Base-by-base conservation (phyloP, 1,140 invertebrate genomes). In the Dryas iulia region DNA sequence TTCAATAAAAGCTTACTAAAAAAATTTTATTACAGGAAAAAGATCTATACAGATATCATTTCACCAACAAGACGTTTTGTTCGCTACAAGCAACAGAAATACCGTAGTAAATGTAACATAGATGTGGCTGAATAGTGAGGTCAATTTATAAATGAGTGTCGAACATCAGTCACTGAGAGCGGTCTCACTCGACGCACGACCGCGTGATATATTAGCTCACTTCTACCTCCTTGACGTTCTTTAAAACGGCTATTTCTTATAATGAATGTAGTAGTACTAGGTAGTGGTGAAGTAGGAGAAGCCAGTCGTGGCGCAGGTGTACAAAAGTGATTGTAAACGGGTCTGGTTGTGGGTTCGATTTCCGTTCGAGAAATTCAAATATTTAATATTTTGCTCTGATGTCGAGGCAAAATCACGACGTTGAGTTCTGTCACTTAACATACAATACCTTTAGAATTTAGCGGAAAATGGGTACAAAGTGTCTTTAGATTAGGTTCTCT, bases 81-180 rank as follows among this genome's bases (percentile, higher is more conserved):
- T 25, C 12, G 11, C 21, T 25, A 25, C 53, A 26, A n/a, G 53
- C 25, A 56, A 56, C n/a, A 56, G 53, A 25, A 21, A 56, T 56
- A 56, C 3, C 24, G n/a, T 8, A 26, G 24, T 56, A 56, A 56
- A 56, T n/a, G 24, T 56, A 8, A 56, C 21, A 26, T 56, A 12
- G 18, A 25, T 18, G 26, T 21, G 30, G 23, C 28, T 56, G 60
- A 67, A 77, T 78, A 80, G 81, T 82, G 69, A 74, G 78, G 79
- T 84, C 79, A 84, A 81, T 82, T 81, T 83, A 81, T 84, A 82
- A 82, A 81, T 82, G 79, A 81, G 79, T 76, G 73, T 53, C 35
- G 71, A 70, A 64, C 76, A 84, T 87, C 85, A 78, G 73, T 87
- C 83, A 39, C 23, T 59, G 66, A 68, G 67, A 52, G 69, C 66